Percentiles rank a stretch among this genome's conserved stretches.
These are phyloP conservation scores for Rana temporaria DNA, from an alignment of 2,113 vertebrate species.

Conservation along the genomic window DNA sequence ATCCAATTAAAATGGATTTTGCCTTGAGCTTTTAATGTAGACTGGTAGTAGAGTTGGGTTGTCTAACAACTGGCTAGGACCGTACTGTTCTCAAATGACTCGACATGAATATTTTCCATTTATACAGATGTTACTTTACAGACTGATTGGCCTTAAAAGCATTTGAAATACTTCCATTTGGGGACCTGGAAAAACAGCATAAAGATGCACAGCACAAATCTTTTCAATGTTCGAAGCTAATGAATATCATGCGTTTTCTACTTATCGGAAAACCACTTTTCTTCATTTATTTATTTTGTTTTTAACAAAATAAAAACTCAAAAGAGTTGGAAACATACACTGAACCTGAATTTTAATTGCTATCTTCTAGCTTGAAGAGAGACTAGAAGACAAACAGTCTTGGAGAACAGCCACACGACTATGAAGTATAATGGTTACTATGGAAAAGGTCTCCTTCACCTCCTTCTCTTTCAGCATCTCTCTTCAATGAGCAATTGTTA, in stretches of 20 bases:
- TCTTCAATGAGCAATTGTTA: conserved; percentile 8
- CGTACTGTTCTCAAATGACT: conserved; percentile 6
- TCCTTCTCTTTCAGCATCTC: conserved; percentile 12
- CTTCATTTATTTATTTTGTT: conserved; percentile 16
- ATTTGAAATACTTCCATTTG: conserved; percentile 53
- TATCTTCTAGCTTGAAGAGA: conserved; percentile 60
- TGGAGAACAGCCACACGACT: conserved; percentile 49
- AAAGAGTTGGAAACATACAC: neutral
- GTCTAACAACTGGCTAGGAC: neutral
- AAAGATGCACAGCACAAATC: conserved; percentile 29
- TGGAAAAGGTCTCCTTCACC: conserved; percentile 67
- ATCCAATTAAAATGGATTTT: no score
- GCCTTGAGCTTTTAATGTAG: neutral
- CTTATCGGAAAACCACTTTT: conserved; percentile 27
- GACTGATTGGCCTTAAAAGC: conserved; percentile 46
- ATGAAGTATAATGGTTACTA: conserved; percentile 67
- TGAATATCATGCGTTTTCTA: conserved; percentile 4
- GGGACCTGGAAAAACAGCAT: conserved; percentile 47
- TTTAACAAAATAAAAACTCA: conserved; percentile 6
- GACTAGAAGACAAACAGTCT: conserved; percentile 43
- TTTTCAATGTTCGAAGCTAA: conserved; percentile 39
- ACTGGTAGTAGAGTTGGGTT: neutral
- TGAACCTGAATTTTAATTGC: conserved; percentile 6
- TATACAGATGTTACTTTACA: conserved; percentile 28
- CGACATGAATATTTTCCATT: conserved; percentile 40